Evolutionary conservation across 2,888 invertebrate genomes (phyloP).

Genomic region (Epirrhoe tristata): DNA sequence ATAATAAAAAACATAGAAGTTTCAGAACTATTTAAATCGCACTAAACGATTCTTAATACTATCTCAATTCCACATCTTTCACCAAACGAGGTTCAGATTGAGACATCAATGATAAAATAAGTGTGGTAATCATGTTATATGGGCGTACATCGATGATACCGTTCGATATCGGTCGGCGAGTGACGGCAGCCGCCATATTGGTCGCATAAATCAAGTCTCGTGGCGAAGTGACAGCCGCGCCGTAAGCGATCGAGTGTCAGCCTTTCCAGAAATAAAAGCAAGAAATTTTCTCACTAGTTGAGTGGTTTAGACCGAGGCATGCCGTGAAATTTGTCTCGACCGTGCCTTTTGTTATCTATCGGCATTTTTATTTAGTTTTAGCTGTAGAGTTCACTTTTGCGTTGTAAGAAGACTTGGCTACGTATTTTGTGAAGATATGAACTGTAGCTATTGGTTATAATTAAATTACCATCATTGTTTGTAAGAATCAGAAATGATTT

Average conservation of each 20-base stretch:
- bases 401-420: neutral
- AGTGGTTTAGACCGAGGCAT: conserved; percentile 79
- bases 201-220: conserved; percentile 82
- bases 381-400: neutral
- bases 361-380: conserved; percentile 31
- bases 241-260: conserved; percentile 84
- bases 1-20: neutral
- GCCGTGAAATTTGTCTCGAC: conserved; percentile 75
- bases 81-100: conserved; percentile 30
- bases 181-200: conserved; percentile 82
- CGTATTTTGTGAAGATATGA: neutral
- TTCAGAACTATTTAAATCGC: neutral
- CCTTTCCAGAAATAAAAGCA: conserved; percentile 81
- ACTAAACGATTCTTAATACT: conserved; percentile 3
- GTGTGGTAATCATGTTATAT: conserved; percentile 49
- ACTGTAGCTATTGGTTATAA: neutral
- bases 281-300: conserved; percentile 77
- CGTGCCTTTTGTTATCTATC: conserved; percentile 25
- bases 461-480: no score
- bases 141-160: conserved; percentile 66
- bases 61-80: conserved; percentile 14
- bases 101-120: conserved; percentile 38
- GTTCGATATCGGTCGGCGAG: conserved; percentile 75
- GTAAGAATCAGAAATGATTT: no score
- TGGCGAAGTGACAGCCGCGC: conserved; percentile 78